phyloP scores from a whole-genome alignment of 2,888 invertebrate genomes.

The Nesidiocoris tenuis region DNA sequence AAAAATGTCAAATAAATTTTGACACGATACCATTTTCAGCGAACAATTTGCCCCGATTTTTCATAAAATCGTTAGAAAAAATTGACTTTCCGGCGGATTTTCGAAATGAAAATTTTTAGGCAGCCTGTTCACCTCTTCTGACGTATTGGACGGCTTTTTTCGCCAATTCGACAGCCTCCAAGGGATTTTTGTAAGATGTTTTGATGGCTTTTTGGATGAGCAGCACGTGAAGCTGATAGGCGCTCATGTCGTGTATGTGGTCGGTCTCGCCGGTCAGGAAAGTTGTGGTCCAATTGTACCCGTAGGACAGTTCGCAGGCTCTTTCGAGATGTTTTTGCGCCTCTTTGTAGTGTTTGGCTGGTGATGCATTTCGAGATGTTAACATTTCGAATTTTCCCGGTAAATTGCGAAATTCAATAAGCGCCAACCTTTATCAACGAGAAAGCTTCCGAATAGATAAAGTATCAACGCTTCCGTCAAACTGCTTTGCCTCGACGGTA shows the following conservation, averaged over 20 bases:
- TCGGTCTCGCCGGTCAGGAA: conserved; percentile 7
- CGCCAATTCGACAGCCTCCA: conserved; percentile 11
- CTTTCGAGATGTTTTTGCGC: conserved; percentile 18
- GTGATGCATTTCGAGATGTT: no score
- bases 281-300: conserved; percentile 26
- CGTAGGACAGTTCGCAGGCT: conserved; percentile 16
- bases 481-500: background rate
- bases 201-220: conserved; percentile 11
- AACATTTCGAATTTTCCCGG: no score
- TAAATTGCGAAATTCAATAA: no score
- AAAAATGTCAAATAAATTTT: no score
- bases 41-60: no score
- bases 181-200: conserved; percentile 12
- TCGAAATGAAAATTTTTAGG: no score
- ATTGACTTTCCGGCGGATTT: no score
- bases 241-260: conserved; percentile 25
- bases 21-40: no score
- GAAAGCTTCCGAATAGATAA: conserved; percentile 23
- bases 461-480: conserved; percentile 18
- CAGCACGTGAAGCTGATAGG: conserved; percentile 18
- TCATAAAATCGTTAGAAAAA: no score
- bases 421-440: conserved; percentile 24
- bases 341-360: conserved; percentile 28
- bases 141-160: conserved; percentile 16
- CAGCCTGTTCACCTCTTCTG: conserved; percentile 4